phyloP scores from a whole-genome alignment of 2,113 vertebrate genomes.

The Equus przewalskii region DNA sequence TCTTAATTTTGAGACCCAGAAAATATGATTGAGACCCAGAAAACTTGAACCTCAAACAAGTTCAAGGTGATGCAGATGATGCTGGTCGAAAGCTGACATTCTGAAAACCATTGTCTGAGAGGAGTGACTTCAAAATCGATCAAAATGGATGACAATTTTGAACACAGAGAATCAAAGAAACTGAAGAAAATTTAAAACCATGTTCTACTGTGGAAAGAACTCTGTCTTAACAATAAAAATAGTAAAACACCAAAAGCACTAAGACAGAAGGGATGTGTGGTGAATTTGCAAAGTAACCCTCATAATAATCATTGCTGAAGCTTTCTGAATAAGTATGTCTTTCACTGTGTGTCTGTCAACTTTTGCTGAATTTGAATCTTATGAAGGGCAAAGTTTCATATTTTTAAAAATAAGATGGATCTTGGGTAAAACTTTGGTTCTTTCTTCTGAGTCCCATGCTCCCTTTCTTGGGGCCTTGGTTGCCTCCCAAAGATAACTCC shows the following conservation, averaged over 20 bases:
- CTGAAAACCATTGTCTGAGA: not conserved
- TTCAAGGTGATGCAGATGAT: not conserved
- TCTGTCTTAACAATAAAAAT: not conserved
- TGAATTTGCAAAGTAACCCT: not conserved
- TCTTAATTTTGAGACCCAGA: not conserved
- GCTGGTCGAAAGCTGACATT: not conserved
- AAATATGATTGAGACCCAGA: not conserved
- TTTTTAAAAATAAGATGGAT: not conserved
- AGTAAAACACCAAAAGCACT: not conserved
- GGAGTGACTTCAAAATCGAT: not conserved
- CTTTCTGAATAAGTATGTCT: not conserved
- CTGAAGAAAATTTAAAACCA: not conserved
- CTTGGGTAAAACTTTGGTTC: not conserved
- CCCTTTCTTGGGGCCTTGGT: not conserved
- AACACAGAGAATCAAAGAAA: not conserved
- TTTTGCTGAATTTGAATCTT: not conserved
- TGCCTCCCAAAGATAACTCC: not conserved
- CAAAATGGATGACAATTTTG: not conserved
- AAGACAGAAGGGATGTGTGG: not conserved
- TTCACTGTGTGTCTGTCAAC: not conserved
- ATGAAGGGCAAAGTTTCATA: not conserved
- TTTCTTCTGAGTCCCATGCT: not conserved
- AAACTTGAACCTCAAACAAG: not conserved
- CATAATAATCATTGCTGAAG: not conserved
- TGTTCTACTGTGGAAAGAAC: not conserved